These are phyloP conservation scores for Ormyrus labotus DNA, from an alignment of 2,888 invertebrate species.

Conservation along the genomic window DNA sequence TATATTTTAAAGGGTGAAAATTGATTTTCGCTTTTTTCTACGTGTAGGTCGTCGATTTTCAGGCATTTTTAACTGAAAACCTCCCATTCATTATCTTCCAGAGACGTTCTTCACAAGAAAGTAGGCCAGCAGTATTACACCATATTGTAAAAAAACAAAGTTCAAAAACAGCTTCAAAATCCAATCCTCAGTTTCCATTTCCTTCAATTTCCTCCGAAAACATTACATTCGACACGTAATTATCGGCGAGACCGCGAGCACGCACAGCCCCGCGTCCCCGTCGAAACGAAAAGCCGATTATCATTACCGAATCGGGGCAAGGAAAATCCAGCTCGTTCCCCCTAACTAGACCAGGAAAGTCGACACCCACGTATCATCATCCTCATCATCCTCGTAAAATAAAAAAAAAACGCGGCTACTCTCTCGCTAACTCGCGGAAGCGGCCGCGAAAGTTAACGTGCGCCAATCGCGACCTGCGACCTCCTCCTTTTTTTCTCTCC, in stretches of 20 bases:
- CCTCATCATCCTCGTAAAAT: constrained; percentile 4
- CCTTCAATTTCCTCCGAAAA: background rate
- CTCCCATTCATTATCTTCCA: too few relatives aligned
- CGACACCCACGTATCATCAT: background rate
- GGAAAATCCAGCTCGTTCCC: constrained; percentile 4
- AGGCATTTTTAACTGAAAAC: too few relatives aligned
- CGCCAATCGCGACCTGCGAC: constrained; percentile 33
- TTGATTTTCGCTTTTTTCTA: too few relatives aligned
- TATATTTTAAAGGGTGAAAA: too few relatives aligned
- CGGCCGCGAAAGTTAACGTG: background rate
- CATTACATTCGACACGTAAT: background rate
- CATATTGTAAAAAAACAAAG: background rate
- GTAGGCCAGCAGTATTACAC: too few relatives aligned
- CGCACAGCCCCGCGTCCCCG: too few relatives aligned
- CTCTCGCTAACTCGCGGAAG: constrained; percentile 31
- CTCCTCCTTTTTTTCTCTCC: constrained; percentile 24
- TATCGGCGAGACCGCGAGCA: background rate
- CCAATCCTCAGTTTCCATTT: too few relatives aligned
- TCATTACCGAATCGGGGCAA: constrained; percentile 1
- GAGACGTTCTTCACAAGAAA: too few relatives aligned
- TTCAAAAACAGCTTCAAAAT: too few relatives aligned
- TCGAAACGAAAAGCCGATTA: too few relatives aligned
- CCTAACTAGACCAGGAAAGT: constrained; percentile 36
- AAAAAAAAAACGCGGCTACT: constrained; percentile 3
- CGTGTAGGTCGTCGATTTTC: too few relatives aligned